Evolutionary conservation across 2,797 vertebrate genomes (phyloP).

Genomic region (Echiichthys vipera): DNA sequence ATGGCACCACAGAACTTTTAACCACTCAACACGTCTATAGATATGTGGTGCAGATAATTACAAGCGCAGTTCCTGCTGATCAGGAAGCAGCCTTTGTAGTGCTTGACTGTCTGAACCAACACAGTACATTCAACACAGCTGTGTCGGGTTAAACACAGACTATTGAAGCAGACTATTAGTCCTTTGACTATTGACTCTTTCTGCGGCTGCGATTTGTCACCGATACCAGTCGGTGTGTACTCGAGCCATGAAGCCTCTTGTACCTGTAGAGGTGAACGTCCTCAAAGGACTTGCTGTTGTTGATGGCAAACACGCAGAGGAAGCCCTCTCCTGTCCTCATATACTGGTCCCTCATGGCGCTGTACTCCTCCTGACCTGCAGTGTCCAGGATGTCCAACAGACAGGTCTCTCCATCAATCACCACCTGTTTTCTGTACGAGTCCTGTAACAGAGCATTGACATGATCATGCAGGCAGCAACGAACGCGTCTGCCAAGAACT

Average conservation of each 20-base stretch:
- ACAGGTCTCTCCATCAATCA: constrained; percentile 93
- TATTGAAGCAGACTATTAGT: neutral
- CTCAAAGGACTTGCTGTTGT: constrained; percentile 91
- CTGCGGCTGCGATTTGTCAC: neutral
- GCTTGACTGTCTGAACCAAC: neutral
- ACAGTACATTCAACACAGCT: neutral
- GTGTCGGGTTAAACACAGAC: neutral
- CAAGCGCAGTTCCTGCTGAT: constrained; percentile 15
- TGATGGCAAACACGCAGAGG: constrained; percentile 92
- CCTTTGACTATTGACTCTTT: neutral
- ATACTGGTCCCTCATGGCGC: constrained; percentile 92
- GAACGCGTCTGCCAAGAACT: neutral
- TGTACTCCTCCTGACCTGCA: constrained; percentile 97
- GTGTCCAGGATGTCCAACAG: constrained; percentile 98
- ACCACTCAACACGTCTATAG: neutral
- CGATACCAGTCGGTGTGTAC: neutral
- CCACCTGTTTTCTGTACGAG: constrained; percentile 88
- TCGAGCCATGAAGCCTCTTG: accelerated
- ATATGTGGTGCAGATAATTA: constrained; percentile 9
- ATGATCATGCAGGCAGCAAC: neutral
- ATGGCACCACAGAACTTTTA: neutral
- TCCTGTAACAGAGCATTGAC: constrained; percentile 70
- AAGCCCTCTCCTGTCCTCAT: constrained; percentile 93
- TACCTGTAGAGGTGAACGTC: constrained; percentile 92
- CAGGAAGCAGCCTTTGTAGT: constrained; percentile 24